Conservation (phyloP, 2,113 vertebrate genomes). For the Myrmecobius fasciatus region DNA sequence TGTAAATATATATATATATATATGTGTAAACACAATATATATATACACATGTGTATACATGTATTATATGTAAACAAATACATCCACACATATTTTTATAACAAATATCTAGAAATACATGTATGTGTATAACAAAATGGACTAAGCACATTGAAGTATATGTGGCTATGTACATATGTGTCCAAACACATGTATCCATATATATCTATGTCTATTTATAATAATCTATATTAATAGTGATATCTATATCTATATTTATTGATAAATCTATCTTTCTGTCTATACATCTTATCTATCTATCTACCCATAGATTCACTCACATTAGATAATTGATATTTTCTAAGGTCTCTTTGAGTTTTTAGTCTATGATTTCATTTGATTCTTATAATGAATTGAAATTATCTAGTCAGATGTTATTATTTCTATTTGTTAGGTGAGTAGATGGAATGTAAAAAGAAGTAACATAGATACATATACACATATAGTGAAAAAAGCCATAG, state of each 20-base stretch:
- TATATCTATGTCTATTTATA: neutral
- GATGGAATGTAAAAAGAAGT: neutral
- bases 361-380: constrained; percentile 28
- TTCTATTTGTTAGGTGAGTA: constrained; percentile 8
- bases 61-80: neutral
- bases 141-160: neutral
- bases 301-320: neutral
- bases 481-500: neutral
- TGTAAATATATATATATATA: neutral
- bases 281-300: no score
- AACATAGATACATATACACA: no score
- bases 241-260: neutral
- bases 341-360: no score
- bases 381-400: constrained; percentile 25
- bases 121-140: neutral
- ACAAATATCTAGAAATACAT: neutral
- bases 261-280: neutral
- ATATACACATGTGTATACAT: neutral
- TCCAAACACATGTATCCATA: neutral
- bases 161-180: neutral
- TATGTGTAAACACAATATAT: neutral
- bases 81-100: neutral
- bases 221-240: no score
- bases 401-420: neutral
- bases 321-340: neutral